phyloP scores from a whole-genome alignment of 2,797 vertebrate genomes.

The Periophthalmus magnuspinnatus region DNA sequence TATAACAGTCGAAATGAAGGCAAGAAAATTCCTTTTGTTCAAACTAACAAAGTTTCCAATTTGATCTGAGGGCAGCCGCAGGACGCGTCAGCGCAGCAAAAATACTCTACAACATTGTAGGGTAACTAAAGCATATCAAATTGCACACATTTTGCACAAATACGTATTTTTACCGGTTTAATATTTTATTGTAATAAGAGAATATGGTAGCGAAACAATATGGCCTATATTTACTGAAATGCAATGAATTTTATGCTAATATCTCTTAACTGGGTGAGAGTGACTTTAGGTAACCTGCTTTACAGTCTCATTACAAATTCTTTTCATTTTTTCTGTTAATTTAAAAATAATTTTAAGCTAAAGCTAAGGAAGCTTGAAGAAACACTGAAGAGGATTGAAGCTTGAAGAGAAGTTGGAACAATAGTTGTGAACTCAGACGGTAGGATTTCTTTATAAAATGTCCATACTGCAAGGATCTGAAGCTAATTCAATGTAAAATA shows the following conservation, averaged over 20 bases:
- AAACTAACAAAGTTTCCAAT: not conserved
- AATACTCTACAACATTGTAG: not conserved
- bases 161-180: not conserved
- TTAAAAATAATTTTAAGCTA: constrained; percentile 59
- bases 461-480: too few species aligned
- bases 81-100: constrained; percentile 11
- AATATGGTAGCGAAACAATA: not conserved
- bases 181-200: not conserved
- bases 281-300: too few species aligned
- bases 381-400: constrained; percentile 80
- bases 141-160: not conserved
- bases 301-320: not conserved
- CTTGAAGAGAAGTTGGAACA: constrained; percentile 78
- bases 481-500: too few species aligned
- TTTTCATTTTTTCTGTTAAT: not conserved
- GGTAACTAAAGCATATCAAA: not conserved
- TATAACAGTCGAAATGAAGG: not conserved
- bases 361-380: constrained; percentile 87
- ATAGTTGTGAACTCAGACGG: constrained; percentile 80
- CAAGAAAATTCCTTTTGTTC: not conserved
- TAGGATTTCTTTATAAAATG: constrained; percentile 52
- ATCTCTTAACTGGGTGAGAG: too few species aligned
- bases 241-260: too few species aligned
- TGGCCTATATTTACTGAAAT: not conserved
- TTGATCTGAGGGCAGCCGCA: too few species aligned